Base-by-base conservation (phyloP, 2,888 invertebrate genomes). In the Neoaliturus tenellus region DNA sequence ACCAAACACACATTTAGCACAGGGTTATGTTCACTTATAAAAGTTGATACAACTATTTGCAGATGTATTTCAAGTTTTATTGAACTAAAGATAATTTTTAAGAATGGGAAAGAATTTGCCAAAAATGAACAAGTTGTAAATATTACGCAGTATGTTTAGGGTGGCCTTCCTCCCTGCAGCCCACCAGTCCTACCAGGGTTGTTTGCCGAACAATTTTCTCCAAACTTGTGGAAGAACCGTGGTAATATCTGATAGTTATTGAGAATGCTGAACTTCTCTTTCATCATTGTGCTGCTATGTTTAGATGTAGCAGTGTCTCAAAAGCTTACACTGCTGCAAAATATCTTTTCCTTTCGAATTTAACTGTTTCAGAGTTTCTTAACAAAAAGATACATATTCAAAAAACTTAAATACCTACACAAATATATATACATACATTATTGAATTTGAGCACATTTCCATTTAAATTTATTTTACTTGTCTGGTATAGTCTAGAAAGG, bases 171-270 rank as follows among this genome's bases (percentile, higher is more conserved):
- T 71, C 71, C 4, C 39, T 71, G 71, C 71, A 71, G 39, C 71
- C 71, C 14, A 71, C 71, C 10, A 41, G 71, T 23, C 71, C 33
- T 4, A 41, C 33, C 10, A 4, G 71, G 71, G n/a, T 23, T 12
- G 71, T 71, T 35, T 39, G 71, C 39, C 71, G 71, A 5, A 71
- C n/a, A 39, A 39, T 71, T 23, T 39, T 71, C 71, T 71, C 71
- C 33, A 71, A 71, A 71, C 71, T 71, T 20, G 71, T 71, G n/a
- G 71, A 71, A 23, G 71, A 71, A 39, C 71, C 71, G 71, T 71
- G 71, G 71, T 71, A 71, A 71, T 71, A 71, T 39, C 71, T 17
- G 51, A 51, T 10, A 23, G 51, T 4, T 0, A 20, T 62, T 62
- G 62, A 12, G 62, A 62, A 62, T 62, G 62, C 55, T 23, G 62